phyloP scores from a whole-genome alignment of 2,113 vertebrate species.

The Engystomops pustulosus region DNA sequence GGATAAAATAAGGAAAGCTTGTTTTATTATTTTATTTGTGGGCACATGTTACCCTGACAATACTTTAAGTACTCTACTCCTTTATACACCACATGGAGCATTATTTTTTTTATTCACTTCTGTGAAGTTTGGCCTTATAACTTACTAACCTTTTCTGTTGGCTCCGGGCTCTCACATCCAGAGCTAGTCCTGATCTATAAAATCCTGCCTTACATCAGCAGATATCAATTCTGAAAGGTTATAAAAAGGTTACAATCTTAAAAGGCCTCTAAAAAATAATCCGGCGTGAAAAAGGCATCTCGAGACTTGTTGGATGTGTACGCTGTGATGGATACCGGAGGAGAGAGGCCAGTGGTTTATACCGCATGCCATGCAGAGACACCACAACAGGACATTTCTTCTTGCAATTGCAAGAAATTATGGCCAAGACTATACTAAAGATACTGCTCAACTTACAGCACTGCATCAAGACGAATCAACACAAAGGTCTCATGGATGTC shows the following conservation, averaged over 20 bases:
- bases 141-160: slow-evolving; percentile 26
- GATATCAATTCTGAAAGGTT: slow-evolving; percentile 4
- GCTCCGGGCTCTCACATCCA: not conserved
- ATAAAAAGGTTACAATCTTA: slow-evolving; percentile 11
- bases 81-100: too few relatives aligned
- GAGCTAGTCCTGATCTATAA: not conserved
- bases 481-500: too few relatives aligned
- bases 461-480: too few relatives aligned
- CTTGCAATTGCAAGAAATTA: too few relatives aligned
- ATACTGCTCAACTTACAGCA: too few relatives aligned
- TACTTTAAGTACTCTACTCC: too few relatives aligned
- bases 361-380: too few relatives aligned
- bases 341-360: not conserved
- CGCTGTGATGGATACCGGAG: not conserved
- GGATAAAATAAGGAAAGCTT: too few relatives aligned
- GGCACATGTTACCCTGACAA: too few relatives aligned
- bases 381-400: too few relatives aligned
- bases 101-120: slow-evolving; percentile 32
- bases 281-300: not conserved
- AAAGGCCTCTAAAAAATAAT: not conserved
- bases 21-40: too few relatives aligned
- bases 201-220: not conserved
- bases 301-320: not conserved
- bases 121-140: not conserved
- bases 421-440: too few relatives aligned